Percentiles rank a stretch among this genome's conserved stretches.
phyloP scores from a whole-genome alignment of 2,888 invertebrate genomes.

The Brachypalpus laphriformis region DNA sequence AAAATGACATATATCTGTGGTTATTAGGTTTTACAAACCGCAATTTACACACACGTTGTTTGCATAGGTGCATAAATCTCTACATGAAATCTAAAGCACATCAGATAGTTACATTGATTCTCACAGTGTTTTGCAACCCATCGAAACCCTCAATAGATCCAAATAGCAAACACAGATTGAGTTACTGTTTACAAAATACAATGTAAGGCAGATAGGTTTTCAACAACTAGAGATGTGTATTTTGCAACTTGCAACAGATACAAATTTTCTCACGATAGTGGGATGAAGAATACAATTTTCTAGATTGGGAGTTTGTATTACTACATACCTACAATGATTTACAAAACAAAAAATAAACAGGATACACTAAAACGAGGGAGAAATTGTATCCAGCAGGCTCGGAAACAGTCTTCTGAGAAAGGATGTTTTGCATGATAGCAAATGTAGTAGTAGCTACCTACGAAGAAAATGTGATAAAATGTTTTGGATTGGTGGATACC shows the following conservation, averaged over 20 bases:
- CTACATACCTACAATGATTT: too few species aligned
- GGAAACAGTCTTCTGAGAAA: too few species aligned
- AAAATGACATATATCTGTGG: slow-evolving; percentile 28
- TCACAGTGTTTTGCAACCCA: slow-evolving; percentile 32
- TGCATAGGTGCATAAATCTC: slow-evolving; percentile 14
- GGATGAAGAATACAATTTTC: neutral
- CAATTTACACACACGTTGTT: slow-evolving; percentile 33
- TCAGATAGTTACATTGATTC: slow-evolving; percentile 31
- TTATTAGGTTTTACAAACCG: slow-evolving; percentile 12
- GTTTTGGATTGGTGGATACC: too few species aligned
- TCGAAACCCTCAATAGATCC: slow-evolving; percentile 29
- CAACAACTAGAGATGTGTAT: neutral
- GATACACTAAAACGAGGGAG: too few species aligned
- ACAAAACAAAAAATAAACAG: too few species aligned
- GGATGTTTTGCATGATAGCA: too few species aligned
- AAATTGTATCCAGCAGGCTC: too few species aligned
- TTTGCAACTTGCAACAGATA: neutral
- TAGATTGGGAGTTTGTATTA: neutral
- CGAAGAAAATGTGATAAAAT: too few species aligned
- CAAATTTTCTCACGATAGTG: neutral
- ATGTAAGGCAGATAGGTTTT: neutral
- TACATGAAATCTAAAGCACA: slow-evolving; percentile 4
- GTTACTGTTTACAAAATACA: slow-evolving; percentile 19
- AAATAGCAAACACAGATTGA: slow-evolving; percentile 48
- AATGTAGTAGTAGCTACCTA: too few species aligned